These are phyloP conservation scores for Botia almorhae DNA, from an alignment of 2,797 vertebrate species.

Conservation along the genomic window DNA sequence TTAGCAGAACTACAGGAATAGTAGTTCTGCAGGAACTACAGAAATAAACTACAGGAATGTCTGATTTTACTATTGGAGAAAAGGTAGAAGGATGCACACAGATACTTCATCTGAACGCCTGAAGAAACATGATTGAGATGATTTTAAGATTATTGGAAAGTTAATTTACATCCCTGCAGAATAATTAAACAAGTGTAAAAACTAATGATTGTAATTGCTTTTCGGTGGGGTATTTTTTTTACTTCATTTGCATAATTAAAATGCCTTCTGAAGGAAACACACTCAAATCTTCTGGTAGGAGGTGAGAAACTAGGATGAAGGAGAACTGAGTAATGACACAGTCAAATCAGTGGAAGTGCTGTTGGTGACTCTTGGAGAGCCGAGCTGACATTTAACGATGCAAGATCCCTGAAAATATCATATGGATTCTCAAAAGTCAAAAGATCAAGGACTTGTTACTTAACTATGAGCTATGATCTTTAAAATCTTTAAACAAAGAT, in stretches of 20 bases:
- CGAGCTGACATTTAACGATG: conserved; percentile 27
- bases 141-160: conserved; percentile 51
- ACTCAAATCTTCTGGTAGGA: conserved; percentile 39
- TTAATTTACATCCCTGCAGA: conserved; percentile 68
- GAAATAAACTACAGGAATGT: neutral
- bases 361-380: conserved; percentile 11
- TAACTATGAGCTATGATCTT: neutral
- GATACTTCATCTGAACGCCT: neutral
- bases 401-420: conserved; percentile 18
- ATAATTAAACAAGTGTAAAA: conserved; percentile 66
- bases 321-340: conserved; percentile 36
- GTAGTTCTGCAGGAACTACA: too few species aligned
- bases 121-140: conserved; percentile 51
- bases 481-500: too few species aligned
- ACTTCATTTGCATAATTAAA: conserved; percentile 72
- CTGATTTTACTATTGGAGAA: neutral
- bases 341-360: conserved; percentile 14
- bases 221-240: conserved; percentile 67
- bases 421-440: conserved; percentile 33
- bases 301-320: conserved; percentile 45
- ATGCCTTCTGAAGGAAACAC: conserved; percentile 40
- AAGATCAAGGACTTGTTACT: neutral
- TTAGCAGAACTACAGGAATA: too few species aligned
- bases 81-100: neutral
- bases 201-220: conserved; percentile 68